A percentile compares a stretch with the other conserved stretches of the same genome.
phyloP scores from a whole-genome alignment of 2,113 vertebrate genomes.

The Nannospalax galili region DNA sequence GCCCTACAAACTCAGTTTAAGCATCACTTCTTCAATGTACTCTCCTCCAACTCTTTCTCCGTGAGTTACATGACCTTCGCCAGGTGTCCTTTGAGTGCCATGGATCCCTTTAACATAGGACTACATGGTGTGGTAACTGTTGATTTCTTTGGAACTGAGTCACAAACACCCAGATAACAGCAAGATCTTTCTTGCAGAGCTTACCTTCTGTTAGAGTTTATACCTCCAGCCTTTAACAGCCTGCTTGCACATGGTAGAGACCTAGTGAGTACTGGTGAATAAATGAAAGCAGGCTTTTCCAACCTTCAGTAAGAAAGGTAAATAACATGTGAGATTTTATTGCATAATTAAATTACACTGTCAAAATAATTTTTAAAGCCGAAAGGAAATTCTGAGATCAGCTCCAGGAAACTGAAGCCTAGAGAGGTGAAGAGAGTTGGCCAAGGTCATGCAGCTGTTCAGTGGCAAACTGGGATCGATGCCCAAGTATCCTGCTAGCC shows the following conservation, averaged over 20 bases:
- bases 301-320: constrained; percentile 59
- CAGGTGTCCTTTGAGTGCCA: not conserved
- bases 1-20: not conserved
- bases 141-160: not conserved
- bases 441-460: constrained; percentile 74
- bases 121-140: not conserved
- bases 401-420: constrained; percentile 79
- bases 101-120: not conserved
- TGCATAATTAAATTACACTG: constrained; percentile 76
- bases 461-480: constrained; percentile 61
- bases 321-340: constrained; percentile 66
- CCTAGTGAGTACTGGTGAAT: not conserved
- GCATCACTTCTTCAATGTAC: not conserved
- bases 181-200: not conserved
- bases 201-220: not conserved
- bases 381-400: constrained; percentile 79
- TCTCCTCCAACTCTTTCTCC: not conserved
- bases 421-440: constrained; percentile 64
- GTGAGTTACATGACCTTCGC: not conserved
- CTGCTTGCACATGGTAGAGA: not conserved
- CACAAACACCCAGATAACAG: not conserved
- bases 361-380: constrained; percentile 77
- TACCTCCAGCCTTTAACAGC: not conserved
- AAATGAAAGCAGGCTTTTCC: not conserved
- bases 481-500: constrained; percentile 47